phyloP scores from a whole-genome alignment of 92 coral and sea anemone genomes.

The Epizoanthus scotinus region DNA sequence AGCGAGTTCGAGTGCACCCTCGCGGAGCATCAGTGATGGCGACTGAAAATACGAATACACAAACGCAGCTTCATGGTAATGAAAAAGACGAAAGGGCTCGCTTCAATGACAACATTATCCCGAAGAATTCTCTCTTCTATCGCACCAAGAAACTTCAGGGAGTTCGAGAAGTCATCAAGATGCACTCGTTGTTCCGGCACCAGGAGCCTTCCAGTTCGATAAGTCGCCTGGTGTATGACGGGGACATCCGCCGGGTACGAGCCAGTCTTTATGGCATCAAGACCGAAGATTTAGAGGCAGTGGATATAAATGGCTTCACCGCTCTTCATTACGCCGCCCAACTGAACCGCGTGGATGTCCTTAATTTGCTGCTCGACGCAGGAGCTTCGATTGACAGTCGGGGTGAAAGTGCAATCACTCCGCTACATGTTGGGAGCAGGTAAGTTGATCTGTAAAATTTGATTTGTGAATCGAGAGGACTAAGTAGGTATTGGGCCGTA shows the following conservation, averaged over 20 bases:
- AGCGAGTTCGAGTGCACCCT: too few relatives aligned
- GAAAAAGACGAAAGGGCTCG: slow-evolving; percentile 15
- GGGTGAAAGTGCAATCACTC: slow-evolving; percentile 29
- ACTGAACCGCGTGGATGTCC: slow-evolving; percentile 37
- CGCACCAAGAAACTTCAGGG: slow-evolving; percentile 25
- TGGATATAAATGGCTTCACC: slow-evolving; percentile 26
- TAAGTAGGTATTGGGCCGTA: too few relatives aligned
- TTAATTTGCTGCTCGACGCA: slow-evolving; percentile 18
- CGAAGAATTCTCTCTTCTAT: slow-evolving; percentile 13
- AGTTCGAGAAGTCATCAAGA: slow-evolving; percentile 35
- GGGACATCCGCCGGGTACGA: slow-evolving; percentile 3
- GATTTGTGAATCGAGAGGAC: too few relatives aligned
- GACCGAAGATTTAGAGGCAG: slow-evolving; percentile 1
- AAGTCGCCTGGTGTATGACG: slow-evolving; percentile 22
- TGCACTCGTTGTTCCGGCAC: slow-evolving; percentile 24
- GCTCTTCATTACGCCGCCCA: slow-evolving; percentile 40
- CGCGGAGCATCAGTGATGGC: slow-evolving; percentile 1
- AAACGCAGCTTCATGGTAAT: background rate
- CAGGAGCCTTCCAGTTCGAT: slow-evolving; percentile 31
- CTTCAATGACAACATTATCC: slow-evolving; percentile 9
- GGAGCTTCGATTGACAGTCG: slow-evolving; percentile 23
- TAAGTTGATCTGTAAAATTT: background rate
- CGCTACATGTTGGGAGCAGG: slow-evolving; percentile 28
- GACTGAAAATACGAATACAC: slow-evolving; percentile 22
- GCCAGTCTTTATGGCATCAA: slow-evolving; percentile 11